These are phyloP conservation scores for Caenorhabditis latens DNA, from an alignment of 1,140 invertebrate species.

Conservation along the genomic window DNA sequence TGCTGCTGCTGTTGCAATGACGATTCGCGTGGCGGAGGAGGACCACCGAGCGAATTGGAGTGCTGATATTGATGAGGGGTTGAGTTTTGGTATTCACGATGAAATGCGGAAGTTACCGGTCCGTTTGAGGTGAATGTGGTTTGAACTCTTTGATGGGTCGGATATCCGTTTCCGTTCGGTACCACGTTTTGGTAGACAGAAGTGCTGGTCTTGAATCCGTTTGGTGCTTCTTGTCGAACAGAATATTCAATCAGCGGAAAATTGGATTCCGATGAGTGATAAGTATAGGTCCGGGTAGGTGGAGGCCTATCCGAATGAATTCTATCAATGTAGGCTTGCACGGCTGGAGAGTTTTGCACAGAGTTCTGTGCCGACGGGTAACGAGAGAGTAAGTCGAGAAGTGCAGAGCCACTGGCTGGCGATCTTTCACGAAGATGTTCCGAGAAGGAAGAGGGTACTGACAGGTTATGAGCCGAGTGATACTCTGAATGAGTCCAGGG, in stretches of 20 bases:
- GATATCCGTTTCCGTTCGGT: constrained; percentile 36
- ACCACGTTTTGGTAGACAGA: constrained; percentile 27
- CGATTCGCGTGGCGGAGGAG: constrained; percentile 39
- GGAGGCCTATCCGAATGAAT: constrained; percentile 13
- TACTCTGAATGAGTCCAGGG: constrained; percentile 43
- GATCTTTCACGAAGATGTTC: constrained; percentile 61
- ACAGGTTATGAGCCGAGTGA: constrained; percentile 44
- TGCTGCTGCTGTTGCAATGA: constrained; percentile 55
- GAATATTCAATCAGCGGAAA: constrained; percentile 46
- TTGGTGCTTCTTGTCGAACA: constrained; percentile 4
- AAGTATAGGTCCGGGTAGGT: not conserved
- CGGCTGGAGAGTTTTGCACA: constrained; percentile 44
- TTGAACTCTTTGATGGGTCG: constrained; percentile 27
- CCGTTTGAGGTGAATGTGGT: constrained; percentile 42
- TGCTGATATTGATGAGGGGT: constrained; percentile 34
- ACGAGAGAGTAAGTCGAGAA: constrained; percentile 57
- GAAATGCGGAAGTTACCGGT: constrained; percentile 25
- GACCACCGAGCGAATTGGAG: constrained; percentile 41
- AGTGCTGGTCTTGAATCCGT: not conserved
- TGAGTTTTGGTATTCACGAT: constrained; percentile 36
- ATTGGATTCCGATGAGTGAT: constrained; percentile 9
- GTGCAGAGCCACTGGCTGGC: constrained; percentile 60
- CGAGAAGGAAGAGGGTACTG: constrained; percentile 53
- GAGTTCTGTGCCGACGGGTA: constrained; percentile 56
- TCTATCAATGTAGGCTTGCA: constrained; percentile 43